Percentiles rank a stretch among this genome's conserved stretches.
phyloP scores from a whole-genome alignment of 2,888 invertebrate genomes.

The Blera fallax region DNA sequence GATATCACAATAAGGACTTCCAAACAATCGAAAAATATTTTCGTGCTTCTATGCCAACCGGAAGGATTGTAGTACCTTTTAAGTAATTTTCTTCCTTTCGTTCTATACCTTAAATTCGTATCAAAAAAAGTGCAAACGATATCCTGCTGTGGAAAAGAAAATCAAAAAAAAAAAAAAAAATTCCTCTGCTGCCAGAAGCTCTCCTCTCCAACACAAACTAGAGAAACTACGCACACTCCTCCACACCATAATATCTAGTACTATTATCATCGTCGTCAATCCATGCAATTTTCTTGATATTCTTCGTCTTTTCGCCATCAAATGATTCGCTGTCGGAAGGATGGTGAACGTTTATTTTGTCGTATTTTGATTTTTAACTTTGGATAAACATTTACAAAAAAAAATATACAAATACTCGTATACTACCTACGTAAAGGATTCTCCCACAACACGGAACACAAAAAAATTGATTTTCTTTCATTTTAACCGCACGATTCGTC shows the following conservation, averaged over 20 bases:
- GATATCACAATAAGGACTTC: constrained; percentile 1
- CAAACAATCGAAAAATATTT: constrained; percentile 11
- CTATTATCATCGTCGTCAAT: constrained; percentile 44
- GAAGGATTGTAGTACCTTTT: constrained; percentile 18
- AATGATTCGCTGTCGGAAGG: constrained; percentile 67
- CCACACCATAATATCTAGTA: constrained; percentile 45
- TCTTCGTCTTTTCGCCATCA: constrained; percentile 41
- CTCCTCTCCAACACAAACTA: constrained; percentile 52
- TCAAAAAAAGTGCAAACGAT: constrained; percentile 50
- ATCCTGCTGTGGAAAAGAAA: constrained; percentile 46
- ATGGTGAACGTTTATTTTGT: constrained; percentile 63
- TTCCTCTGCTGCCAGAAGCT: constrained; percentile 45
- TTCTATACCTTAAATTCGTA: neutral
- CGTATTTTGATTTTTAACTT: constrained; percentile 67
- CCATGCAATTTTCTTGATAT: constrained; percentile 40
- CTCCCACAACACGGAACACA: neutral
- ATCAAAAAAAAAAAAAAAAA: constrained; percentile 33
- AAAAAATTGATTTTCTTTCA: constrained; percentile 69
- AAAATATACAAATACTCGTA: neutral
- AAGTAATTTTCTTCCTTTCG: constrained; percentile 33
- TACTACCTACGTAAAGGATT: neutral
- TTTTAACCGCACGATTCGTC: constrained; percentile 60
- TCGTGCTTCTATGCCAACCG: constrained; percentile 23
- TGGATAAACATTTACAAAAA: constrained; percentile 37
- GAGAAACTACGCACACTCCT: constrained; percentile 68